phyloP scores from a whole-genome alignment of 1,140 invertebrate genomes.

The Scaptomyza graminum region DNA sequence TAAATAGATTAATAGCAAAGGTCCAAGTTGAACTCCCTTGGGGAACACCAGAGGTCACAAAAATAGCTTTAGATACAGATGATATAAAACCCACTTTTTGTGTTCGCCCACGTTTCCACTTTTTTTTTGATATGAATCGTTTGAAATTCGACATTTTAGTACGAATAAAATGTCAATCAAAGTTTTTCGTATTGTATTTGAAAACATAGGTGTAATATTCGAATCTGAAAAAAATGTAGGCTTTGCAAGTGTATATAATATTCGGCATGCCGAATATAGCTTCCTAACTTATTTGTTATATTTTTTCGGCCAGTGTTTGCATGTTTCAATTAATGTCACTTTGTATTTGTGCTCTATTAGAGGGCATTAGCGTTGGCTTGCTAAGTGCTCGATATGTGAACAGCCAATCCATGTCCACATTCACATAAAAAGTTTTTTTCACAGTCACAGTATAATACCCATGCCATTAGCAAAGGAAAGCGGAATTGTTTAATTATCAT shows the following conservation, averaged over 20 bases:
- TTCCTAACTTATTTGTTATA: too few relatives aligned
- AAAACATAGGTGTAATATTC: too few relatives aligned
- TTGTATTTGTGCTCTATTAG: conserved; percentile 58
- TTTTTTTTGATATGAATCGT: too few relatives aligned
- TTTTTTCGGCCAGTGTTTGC: conserved; percentile 43
- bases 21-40: too few relatives aligned
- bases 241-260: conserved; percentile 21
- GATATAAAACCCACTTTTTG: too few relatives aligned
- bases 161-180: too few relatives aligned
- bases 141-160: too few relatives aligned
- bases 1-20: too few relatives aligned
- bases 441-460: conserved; percentile 3
- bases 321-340: conserved; percentile 72
- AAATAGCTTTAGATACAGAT: too few relatives aligned
- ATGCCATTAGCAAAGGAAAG: conserved; percentile 34
- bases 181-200: too few relatives aligned
- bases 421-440: conserved; percentile 22
- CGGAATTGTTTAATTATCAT: conserved; percentile 66
- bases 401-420: conserved; percentile 13
- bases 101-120: too few relatives aligned
- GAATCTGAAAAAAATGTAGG: conserved; percentile 1
- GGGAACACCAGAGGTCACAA: too few relatives aligned
- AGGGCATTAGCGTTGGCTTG: conserved; percentile 62
- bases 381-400: conserved; percentile 57
- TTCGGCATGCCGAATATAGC: conserved; percentile 3